Base-by-base conservation (phyloP, 2,888 invertebrate genomes). In the Abrostola triplasia region DNA sequence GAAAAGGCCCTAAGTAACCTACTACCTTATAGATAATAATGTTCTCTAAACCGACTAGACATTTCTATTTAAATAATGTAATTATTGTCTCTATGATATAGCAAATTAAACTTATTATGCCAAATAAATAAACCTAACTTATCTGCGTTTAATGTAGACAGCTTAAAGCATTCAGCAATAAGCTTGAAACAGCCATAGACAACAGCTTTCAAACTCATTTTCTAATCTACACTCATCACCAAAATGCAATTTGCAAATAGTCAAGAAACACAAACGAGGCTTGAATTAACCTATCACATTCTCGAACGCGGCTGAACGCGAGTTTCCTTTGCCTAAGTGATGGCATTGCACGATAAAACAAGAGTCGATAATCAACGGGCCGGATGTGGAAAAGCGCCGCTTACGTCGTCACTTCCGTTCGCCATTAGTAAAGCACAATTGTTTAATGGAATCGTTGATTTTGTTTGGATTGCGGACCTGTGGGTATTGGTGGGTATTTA, bases 331-430 rank as follows among this genome's bases (percentile, higher is more conserved):
- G 78, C 74, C 75, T 76, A 66, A 73, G 67, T 64, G 77, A 70
- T 77, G 56, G 74, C 69, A 71, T 71, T 65, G 52, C 48, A 60
- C 71, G 75, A 79, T 79, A 81, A 73, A 73, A 67, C 66, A 70
- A 68, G 67, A 73, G 62, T 73, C 73, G 63, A 77, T 78, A 51
- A 74, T 73, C 73, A 72, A 72, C 71, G 53, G 52, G 36, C 59
- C 79, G 83, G 84, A 83, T 74, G 83, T 82, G 79, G 83, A 76
- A 80, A 84, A 84, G 81, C 78, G 80, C 80, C 84, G 82, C 80
- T 84, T 82, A 79, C 74, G 68, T 59, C 64, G 68, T 47, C 44
- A 47, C 73, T 76, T 83, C 83, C 83, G 84, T 54, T 64, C 60
- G 67, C 70, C 81, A 79, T 83, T 83, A 82, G 71, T 59, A 54